Percentiles rank a stretch among this genome's conserved stretches.
Conservation (phyloP, 30 jellyfish, hydroid and myxozoan species). For the Turritopsis rubra region DNA sequence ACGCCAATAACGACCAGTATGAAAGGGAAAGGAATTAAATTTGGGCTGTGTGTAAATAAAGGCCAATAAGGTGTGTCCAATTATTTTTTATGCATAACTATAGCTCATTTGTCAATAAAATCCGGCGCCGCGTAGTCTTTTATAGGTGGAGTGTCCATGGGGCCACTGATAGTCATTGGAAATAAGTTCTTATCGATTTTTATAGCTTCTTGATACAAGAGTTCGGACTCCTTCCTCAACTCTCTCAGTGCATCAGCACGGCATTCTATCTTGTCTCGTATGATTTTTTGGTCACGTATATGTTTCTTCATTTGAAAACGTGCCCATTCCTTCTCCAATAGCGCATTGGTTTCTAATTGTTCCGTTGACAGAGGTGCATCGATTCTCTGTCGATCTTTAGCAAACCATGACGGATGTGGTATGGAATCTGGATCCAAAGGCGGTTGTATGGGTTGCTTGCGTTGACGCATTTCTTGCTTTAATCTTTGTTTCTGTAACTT, state of each 20-base stretch:
- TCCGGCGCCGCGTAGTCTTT: constrained; percentile 83
- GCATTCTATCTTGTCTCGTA: constrained; percentile 58
- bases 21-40: no score
- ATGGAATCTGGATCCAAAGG: constrained; percentile 86
- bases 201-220: constrained; percentile 62
- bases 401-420: constrained; percentile 64
- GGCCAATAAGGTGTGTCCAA: no score
- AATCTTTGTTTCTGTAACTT: constrained; percentile 42
- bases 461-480: constrained; percentile 52
- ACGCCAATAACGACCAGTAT: no score
- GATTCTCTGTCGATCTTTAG: constrained; percentile 52
- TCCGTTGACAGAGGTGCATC: constrained; percentile 32
- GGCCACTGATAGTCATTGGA: constrained; percentile 79
- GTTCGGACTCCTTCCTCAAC: constrained; percentile 61
- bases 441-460: constrained; percentile 55
- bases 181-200: constrained; percentile 50
- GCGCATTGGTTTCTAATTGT: constrained; percentile 49
- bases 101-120: constrained; percentile 39
- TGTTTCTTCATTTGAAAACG: constrained; percentile 59
- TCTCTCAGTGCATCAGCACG: constrained; percentile 79
- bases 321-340: constrained; percentile 82
- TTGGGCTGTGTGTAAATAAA: no score
- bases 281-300: constrained; percentile 36
- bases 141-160: constrained; percentile 80
- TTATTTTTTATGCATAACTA: neutral